Evolutionary conservation across 2,113 vertebrate genomes (phyloP).

Genomic region (Procavia capensis): DNA sequence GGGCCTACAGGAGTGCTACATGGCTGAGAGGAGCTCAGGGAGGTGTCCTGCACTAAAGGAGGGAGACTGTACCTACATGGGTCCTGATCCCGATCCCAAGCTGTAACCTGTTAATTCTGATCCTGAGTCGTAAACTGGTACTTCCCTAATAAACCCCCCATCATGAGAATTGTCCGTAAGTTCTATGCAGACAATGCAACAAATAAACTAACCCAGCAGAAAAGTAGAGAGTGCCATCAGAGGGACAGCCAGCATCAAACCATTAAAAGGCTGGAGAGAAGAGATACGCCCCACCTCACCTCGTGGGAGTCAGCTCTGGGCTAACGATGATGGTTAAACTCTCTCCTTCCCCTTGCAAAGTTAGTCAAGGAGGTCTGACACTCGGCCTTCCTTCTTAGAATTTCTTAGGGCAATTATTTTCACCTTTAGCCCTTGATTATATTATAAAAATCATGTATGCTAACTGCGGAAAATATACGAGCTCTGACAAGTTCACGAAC

Average conservation of each 20-base stretch:
- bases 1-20: too few species aligned
- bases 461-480: not conserved
- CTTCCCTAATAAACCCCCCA: not conserved
- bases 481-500: too few species aligned
- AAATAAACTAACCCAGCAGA: not conserved
- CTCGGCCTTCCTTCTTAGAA: not conserved
- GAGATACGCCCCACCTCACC: too few species aligned
- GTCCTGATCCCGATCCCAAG: not conserved
- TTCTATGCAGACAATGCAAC: not conserved
- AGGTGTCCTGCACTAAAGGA: not conserved
- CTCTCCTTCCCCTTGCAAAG: not conserved
- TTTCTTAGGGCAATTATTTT: not conserved
- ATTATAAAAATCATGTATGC: not conserved
- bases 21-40: not conserved
- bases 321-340: too few species aligned
- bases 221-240: not conserved
- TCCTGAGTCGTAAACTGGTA: not conserved
- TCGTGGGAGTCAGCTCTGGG: too few species aligned
- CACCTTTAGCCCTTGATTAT: not conserved
- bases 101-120: not conserved
- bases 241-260: too few species aligned
- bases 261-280: too few species aligned
- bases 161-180: not conserved
- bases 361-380: not conserved
- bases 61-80: not conserved